Percentiles rank a stretch among this genome's conserved stretches.
Evolutionary conservation across 2,888 invertebrate genomes (phyloP).

Genomic region (Exephanes ischioxanthus): DNA sequence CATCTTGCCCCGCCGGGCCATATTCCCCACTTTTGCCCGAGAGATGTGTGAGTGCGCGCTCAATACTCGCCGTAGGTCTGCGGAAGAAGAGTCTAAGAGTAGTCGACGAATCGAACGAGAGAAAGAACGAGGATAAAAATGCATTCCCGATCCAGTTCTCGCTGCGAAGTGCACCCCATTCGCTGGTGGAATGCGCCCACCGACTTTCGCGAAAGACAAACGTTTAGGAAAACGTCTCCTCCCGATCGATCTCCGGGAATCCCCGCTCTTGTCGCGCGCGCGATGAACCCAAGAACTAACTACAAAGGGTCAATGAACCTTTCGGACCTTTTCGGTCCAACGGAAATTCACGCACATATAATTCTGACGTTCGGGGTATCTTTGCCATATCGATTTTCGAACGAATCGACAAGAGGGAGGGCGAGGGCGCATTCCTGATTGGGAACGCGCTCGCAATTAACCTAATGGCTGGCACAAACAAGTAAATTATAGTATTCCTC

Average conservation of each 20-base stretch:
- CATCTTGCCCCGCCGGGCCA: not conserved
- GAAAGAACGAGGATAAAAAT: constrained; percentile 4
- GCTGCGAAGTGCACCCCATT: constrained; percentile 11
- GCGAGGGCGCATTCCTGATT: constrained; percentile 70
- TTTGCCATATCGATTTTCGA: constrained; percentile 65
- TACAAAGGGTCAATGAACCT: constrained; percentile 28
- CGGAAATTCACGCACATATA: constrained; percentile 50
- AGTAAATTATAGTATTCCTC: constrained; percentile 77
- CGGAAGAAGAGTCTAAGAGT: not conserved
- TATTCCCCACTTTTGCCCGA: not conserved
- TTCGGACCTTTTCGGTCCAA: constrained; percentile 2
- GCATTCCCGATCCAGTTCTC: not conserved
- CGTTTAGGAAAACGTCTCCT: constrained; percentile 30
- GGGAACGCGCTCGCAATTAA: constrained; percentile 77
- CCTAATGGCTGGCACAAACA: constrained; percentile 78
- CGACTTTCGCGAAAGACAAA: constrained; percentile 55
- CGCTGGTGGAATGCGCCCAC: not conserved
- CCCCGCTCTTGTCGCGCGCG: too few relatives aligned
- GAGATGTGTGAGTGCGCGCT: not conserved
- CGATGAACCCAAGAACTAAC: not conserved
- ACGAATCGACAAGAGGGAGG: constrained; percentile 41
- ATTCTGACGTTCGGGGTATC: constrained; percentile 51
- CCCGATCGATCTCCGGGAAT: constrained; percentile 13
- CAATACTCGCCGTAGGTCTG: not conserved
- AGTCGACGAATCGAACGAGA: constrained; percentile 1